Conservation (phyloP, 1,140 invertebrate genomes). For the Adelges cooleyi region DNA sequence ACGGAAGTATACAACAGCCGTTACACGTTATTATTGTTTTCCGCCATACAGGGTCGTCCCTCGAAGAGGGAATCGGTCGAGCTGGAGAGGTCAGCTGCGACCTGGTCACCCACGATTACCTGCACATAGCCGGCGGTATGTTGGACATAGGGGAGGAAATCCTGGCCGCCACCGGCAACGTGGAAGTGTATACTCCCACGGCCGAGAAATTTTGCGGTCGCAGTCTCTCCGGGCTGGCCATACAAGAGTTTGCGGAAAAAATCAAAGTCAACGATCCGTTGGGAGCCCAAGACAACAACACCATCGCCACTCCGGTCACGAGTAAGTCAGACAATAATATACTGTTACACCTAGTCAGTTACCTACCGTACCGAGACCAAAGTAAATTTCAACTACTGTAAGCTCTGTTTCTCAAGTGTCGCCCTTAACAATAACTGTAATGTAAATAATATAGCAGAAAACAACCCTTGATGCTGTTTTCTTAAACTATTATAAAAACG, state of each 20-base stretch:
- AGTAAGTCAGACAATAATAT: no score
- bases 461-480: no score
- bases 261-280: constrained; percentile 30
- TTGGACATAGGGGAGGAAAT: constrained; percentile 28
- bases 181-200: constrained; percentile 6
- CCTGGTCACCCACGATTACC: constrained; percentile 31
- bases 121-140: constrained; percentile 31
- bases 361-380: no score
- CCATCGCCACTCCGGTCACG: constrained; percentile 29
- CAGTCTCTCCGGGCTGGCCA: constrained; percentile 31
- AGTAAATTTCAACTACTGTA: no score
- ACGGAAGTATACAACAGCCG: not conserved
- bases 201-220: constrained; percentile 32
- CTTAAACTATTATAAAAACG: no score
- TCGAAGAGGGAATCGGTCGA: constrained; percentile 31
- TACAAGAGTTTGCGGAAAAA: constrained; percentile 30
- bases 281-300: constrained; percentile 30
- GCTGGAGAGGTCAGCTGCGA: constrained; percentile 32
- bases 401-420: no score
- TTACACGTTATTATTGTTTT: no score
- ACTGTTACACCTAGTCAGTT: no score
- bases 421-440: no score
- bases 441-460: no score
- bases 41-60: constrained; percentile 8
- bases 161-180: constrained; percentile 3